Evolutionary conservation across 2,888 invertebrate genomes (phyloP).

Genomic region (Volucella inflata): DNA sequence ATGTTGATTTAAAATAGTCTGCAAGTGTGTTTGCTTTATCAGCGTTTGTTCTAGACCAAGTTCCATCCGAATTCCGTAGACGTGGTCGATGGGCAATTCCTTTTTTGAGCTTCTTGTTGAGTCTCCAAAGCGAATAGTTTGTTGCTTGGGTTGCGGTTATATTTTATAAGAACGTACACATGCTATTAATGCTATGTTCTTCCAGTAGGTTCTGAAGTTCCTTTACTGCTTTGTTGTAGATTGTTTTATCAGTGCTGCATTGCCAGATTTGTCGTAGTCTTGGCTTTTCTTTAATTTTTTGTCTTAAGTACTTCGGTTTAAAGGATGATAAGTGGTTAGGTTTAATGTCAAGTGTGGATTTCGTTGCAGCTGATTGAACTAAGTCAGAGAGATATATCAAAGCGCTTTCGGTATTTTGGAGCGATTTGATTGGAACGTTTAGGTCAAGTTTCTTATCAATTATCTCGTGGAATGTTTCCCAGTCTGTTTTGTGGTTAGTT

Average conservation of each 20-base stretch:
- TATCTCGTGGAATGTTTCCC: not conserved
- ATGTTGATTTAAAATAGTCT: slow-evolving; percentile 2
- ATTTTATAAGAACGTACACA: not conserved
- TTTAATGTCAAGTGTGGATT: not conserved
- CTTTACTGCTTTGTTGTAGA: not conserved
- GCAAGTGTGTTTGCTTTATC: not conserved
- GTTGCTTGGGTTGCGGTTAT: not conserved
- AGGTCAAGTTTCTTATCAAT: not conserved
- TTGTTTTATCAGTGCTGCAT: not conserved
- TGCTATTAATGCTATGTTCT: not conserved
- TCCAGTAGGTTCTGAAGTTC: not conserved
- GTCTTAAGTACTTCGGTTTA: not conserved
- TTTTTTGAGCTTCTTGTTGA: not conserved
- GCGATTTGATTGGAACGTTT: not conserved
- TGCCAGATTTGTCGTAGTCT: slow-evolving; percentile 13
- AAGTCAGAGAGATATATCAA: not conserved
- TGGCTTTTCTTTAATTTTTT: not conserved
- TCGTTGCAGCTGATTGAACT: not conserved
- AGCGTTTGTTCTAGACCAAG: not conserved
- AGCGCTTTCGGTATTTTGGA: not conserved
- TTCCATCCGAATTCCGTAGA: not conserved
- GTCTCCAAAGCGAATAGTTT: not conserved
- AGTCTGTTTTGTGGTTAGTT: slow-evolving; percentile 1
- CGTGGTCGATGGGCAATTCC: not conserved
- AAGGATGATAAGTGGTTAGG: not conserved